Percentiles rank a stretch among this genome's conserved stretches.
These are phyloP conservation scores for Vicugna pacos DNA, from an alignment of 2,113 vertebrate genomes.

Conservation along the genomic window DNA sequence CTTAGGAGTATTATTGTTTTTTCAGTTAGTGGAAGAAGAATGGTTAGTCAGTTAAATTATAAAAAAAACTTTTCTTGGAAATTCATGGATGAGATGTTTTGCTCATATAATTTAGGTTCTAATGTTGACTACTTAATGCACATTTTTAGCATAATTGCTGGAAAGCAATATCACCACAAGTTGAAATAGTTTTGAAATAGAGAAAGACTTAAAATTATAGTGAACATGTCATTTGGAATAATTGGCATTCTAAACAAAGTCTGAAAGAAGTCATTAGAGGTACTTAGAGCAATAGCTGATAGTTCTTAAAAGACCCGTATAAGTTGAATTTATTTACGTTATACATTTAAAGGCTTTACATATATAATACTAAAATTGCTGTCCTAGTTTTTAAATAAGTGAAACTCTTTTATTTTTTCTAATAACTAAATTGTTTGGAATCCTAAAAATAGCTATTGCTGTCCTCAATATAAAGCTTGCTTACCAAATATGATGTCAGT, in stretches of 20 bases:
- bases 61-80: slow-evolving; percentile 26
- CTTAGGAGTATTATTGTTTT: slow-evolving; percentile 26
- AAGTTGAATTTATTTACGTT: slow-evolving; percentile 64
- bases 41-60: slow-evolving; percentile 22
- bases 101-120: slow-evolving; percentile 37
- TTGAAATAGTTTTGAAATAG: slow-evolving; percentile 63
- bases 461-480: not conserved
- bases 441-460: not conserved
- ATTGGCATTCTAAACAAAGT: slow-evolving; percentile 70
- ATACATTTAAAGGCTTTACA: slow-evolving; percentile 43
- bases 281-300: slow-evolving; percentile 71
- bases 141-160: slow-evolving; percentile 66
- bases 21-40: slow-evolving; percentile 14
- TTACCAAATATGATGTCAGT: slow-evolving; percentile 26
- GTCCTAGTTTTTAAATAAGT: slow-evolving; percentile 59
- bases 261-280: slow-evolving; percentile 65
- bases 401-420: slow-evolving; percentile 34
- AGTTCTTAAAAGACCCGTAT: slow-evolving; percentile 55
- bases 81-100: slow-evolving; percentile 38
- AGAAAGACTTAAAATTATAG: slow-evolving; percentile 61
- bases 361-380: slow-evolving; percentile 34
- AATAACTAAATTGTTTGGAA: slow-evolving; percentile 32
- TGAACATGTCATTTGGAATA: slow-evolving; percentile 66
- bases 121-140: slow-evolving; percentile 50
- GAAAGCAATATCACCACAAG: slow-evolving; percentile 44